Conservation (phyloP, 2,797 vertebrate genomes). For the Squalus acanthias region DNA sequence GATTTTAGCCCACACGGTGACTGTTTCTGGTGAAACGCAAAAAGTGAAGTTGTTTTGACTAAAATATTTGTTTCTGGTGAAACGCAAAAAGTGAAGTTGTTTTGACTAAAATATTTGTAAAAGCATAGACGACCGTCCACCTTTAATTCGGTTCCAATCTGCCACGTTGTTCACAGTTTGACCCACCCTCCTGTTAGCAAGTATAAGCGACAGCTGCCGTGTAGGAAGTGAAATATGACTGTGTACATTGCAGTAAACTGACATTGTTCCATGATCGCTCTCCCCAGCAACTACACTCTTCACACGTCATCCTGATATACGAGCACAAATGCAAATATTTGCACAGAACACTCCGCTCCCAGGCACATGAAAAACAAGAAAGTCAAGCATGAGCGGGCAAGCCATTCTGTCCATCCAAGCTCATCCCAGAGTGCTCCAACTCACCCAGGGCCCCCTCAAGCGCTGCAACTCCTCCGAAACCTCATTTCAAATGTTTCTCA, state of each 20-base stretch:
- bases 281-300: too few relatives aligned
- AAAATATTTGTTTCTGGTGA: background rate
- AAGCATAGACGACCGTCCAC: background rate
- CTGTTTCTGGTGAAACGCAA: too few relatives aligned
- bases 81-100: background rate
- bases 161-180: background rate
- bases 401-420: too few relatives aligned
- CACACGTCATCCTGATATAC: too few relatives aligned
- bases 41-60: background rate
- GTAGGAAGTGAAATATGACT: background rate
- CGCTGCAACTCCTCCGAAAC: too few relatives aligned
- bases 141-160: background rate
- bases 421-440: too few relatives aligned
- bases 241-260: too few relatives aligned
- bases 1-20: background rate
- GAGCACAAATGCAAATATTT: background rate
- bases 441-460: too few relatives aligned
- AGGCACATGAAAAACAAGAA: background rate
- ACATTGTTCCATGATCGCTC: too few relatives aligned
- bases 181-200: background rate
- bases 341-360: background rate
- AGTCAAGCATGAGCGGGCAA: background rate
- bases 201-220: background rate
- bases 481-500: too few relatives aligned
- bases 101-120: background rate